A percentile compares a stretch with the other conserved stretches of the same genome.
Evolutionary conservation across 2,888 invertebrate species (phyloP).

Genomic region (Apamea crenata): DNA sequence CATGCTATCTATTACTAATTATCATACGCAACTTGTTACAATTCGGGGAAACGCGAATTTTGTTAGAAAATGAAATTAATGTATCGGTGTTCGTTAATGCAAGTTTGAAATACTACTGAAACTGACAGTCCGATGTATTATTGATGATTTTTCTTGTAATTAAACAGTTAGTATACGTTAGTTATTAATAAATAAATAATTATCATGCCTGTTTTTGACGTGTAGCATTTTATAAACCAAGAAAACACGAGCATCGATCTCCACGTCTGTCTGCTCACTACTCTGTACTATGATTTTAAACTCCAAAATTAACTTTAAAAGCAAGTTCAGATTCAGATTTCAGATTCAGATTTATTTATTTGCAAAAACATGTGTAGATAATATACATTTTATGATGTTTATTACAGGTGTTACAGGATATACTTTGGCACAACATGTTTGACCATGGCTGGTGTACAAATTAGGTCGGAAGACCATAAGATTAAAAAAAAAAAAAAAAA

Average conservation of each 20-base stretch:
- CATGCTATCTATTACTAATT: slow-evolving; percentile 60
- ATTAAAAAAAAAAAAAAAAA: no score
- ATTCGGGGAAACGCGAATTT: slow-evolving; percentile 23
- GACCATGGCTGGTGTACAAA: no score
- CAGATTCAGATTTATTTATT: no score
- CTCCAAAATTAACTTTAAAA: neutral
- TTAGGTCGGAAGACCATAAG: no score
- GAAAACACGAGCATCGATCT: neutral
- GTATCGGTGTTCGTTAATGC: slow-evolving; percentile 22
- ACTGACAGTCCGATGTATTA: neutral
- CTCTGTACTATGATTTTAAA: neutral
- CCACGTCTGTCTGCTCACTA: neutral
- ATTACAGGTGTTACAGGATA: no score
- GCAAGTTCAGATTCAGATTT: no score
- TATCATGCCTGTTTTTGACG: neutral
- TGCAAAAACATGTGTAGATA: no score
- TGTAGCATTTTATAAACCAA: neutral
- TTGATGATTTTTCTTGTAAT: neutral
- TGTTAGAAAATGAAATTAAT: slow-evolving; percentile 28
- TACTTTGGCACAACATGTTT: no score
- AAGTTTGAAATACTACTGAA: slow-evolving; percentile 24
- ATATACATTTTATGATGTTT: no score
- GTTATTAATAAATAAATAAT: no score
- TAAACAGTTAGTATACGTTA: no score
- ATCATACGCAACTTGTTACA: slow-evolving; percentile 42